phyloP scores from a whole-genome alignment of 2,888 invertebrate species.

The Andrena praecox region DNA sequence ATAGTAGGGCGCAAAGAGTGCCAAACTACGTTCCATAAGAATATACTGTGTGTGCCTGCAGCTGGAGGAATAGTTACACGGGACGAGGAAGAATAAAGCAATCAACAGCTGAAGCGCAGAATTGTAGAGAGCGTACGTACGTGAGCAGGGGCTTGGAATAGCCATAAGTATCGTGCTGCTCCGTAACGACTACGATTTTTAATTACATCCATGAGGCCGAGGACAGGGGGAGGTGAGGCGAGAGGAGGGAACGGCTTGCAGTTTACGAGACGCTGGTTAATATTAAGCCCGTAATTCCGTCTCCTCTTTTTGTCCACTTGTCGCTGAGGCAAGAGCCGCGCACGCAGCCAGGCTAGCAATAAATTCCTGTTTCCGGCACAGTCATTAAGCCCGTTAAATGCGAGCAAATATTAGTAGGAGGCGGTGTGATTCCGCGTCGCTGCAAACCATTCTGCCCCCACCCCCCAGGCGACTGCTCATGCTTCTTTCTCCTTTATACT shows the following conservation, averaged over 20 bases:
- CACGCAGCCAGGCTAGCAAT: conserved; percentile 13
- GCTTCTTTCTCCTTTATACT: conserved; percentile 66
- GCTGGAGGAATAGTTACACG: neutral
- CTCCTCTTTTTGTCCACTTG: conserved; percentile 35
- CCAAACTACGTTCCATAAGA: no score
- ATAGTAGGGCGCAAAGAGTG: no score
- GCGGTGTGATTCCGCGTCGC: conserved; percentile 3
- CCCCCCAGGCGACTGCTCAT: neutral
- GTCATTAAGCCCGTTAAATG: conserved; percentile 42
- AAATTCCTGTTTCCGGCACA: conserved; percentile 31
- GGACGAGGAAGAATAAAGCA: neutral
- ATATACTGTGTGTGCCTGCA: no score
- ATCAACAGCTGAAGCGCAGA: no score
- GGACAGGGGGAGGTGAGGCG: neutral
- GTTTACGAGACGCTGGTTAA: conserved; percentile 33
- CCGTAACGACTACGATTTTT: neutral
- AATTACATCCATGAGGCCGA: conserved; percentile 10
- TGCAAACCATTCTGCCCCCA: neutral
- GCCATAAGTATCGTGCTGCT: neutral
- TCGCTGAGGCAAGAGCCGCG: conserved; percentile 8
- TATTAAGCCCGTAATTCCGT: conserved; percentile 21
- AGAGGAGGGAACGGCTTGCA: neutral
- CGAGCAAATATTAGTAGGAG: conserved; percentile 39
- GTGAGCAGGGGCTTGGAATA: no score
- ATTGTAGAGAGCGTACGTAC: no score